phyloP scores from a whole-genome alignment of 2,113 vertebrate species.

The Etia nguti region DNA sequence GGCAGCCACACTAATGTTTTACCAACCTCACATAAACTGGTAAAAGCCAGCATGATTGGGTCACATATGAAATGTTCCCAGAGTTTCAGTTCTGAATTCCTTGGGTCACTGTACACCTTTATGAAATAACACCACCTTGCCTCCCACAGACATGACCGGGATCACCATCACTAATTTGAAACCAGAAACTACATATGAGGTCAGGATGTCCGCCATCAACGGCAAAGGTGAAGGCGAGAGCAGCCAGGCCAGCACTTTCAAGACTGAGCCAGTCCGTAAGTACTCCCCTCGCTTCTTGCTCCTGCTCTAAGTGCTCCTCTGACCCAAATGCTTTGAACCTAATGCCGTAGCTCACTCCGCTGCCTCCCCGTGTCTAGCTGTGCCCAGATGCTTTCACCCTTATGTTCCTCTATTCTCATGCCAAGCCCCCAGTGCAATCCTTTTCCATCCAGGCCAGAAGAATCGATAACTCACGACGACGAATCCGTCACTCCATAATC shows the following conservation, averaged over 20 bases:
- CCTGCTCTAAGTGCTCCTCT: background rate
- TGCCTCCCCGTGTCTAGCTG: constrained; percentile 7
- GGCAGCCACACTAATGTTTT: background rate
- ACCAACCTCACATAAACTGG: background rate
- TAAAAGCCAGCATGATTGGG: background rate
- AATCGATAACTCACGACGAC: background rate
- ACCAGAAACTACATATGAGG: constrained; percentile 85
- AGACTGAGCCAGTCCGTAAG: constrained; percentile 96
- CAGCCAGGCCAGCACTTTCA: constrained; percentile 77
- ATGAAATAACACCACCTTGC: background rate
- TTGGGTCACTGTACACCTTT: background rate
- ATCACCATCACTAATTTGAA: constrained; percentile 85
- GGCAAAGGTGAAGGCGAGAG: constrained; percentile 92
- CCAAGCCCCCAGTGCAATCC: constrained; percentile 4
- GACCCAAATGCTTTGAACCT: constrained; percentile 18
- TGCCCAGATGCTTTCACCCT: constrained; percentile 24
- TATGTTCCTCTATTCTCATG: background rate
- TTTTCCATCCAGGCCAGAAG: background rate
- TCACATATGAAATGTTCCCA: background rate
- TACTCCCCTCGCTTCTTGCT: constrained; percentile 34
- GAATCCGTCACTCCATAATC: background rate
- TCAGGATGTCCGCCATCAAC: constrained; percentile 90
- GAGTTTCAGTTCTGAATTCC: background rate
- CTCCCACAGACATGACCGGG: constrained; percentile 51
- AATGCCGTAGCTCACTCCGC: constrained; percentile 1